A percentile compares a stretch with the other conserved stretches of the same genome.
These are phyloP conservation scores for Hozukius guyotensis DNA, from an alignment of 2,797 vertebrate species.

Conservation along the genomic window DNA sequence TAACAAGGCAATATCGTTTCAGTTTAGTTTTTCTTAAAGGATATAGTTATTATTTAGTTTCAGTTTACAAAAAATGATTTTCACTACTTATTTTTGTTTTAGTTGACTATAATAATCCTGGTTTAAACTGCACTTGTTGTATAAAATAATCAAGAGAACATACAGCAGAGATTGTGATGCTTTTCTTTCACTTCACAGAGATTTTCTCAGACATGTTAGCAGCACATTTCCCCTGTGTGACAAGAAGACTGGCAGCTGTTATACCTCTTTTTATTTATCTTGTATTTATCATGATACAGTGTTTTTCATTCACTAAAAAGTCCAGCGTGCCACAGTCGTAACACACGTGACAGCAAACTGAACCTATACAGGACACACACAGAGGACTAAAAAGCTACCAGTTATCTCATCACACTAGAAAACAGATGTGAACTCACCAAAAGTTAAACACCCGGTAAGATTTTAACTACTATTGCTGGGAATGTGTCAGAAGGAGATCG, in stretches of 20 bases:
- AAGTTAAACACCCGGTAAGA: conserved; percentile 3
- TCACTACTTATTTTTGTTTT: too few species aligned
- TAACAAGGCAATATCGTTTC: too few species aligned
- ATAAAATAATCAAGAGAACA: background rate
- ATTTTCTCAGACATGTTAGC: background rate
- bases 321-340: background rate
- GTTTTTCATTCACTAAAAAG: background rate
- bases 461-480: background rate
- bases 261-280: background rate
- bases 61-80: too few species aligned
- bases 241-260: background rate
- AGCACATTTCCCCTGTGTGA: background rate
- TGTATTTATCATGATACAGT: background rate
- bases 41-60: too few species aligned
- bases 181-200: background rate
- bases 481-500: conserved; percentile 11
- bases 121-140: background rate
- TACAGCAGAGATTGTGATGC: background rate
- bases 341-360: background rate
- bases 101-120: too few species aligned
- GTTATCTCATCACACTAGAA: background rate
- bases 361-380: background rate
- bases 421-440: background rate
- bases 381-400: background rate
- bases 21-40: too few species aligned